Conservation (phyloP, 2,797 vertebrate genomes). For the Sylvilagus floridanus region DNA sequence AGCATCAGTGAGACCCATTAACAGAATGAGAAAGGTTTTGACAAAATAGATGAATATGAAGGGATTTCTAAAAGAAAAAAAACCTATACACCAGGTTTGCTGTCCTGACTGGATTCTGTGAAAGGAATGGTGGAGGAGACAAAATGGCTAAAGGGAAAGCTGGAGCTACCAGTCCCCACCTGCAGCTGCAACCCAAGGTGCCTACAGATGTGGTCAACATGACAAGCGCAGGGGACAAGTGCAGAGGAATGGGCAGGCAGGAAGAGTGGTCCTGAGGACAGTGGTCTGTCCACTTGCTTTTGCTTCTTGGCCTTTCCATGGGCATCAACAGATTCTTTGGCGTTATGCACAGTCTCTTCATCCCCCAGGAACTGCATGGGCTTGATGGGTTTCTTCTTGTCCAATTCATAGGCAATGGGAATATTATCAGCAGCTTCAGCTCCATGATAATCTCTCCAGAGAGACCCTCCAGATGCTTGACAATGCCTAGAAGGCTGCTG, state of each 20-base stretch:
- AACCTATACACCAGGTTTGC: neutral
- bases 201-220: slow-evolving; percentile 82
- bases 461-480: slow-evolving; percentile 97
- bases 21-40: neutral
- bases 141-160: slow-evolving; percentile 71
- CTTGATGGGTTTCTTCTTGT: slow-evolving; percentile 97
- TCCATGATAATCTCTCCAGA: slow-evolving; percentile 98
- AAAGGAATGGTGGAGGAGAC: slow-evolving; percentile 78
- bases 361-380: slow-evolving; percentile 99
- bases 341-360: slow-evolving; percentile 97
- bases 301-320: slow-evolving; percentile 98
- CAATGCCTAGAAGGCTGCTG: slow-evolving; percentile 96
- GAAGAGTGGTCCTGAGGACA: slow-evolving; percentile 1
- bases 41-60: neutral
- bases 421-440: slow-evolving; percentile 97
- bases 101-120: slow-evolving; percentile 60
- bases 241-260: neutral
- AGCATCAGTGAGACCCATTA: neutral
- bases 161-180: slow-evolving; percentile 75
- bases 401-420: slow-evolving; percentile 96
- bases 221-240: slow-evolving; percentile 76
- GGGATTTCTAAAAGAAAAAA: too few relatives aligned
- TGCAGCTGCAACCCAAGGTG: slow-evolving; percentile 78
- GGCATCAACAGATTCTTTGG: slow-evolving; percentile 97
- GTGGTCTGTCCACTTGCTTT: slow-evolving; percentile 43